Evolutionary conservation across 2,797 vertebrate genomes (phyloP).

Genomic region (Fistularia commersonii): DNA sequence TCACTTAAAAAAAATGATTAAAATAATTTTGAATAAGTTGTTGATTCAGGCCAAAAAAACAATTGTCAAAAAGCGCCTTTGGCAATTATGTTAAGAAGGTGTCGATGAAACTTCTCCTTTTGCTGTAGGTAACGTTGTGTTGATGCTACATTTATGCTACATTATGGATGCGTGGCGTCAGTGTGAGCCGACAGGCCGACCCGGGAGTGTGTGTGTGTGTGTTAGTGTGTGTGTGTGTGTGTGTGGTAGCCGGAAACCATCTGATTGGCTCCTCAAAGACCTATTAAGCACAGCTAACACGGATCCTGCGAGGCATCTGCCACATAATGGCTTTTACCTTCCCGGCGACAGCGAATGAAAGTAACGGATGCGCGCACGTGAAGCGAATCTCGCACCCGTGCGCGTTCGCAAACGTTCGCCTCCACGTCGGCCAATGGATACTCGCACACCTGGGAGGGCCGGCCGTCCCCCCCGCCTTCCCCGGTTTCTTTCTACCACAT

Average conservation of each 20-base stretch:
- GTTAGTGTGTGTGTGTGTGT: background rate
- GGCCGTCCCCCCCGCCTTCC: slow-evolving; percentile 33
- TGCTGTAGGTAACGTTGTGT: too few relatives aligned
- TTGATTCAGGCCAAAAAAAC: too few relatives aligned
- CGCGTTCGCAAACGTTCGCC: background rate
- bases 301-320: slow-evolving; percentile 39
- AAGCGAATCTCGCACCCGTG: background rate
- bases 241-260: slow-evolving; percentile 2
- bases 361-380: slow-evolving; percentile 18
- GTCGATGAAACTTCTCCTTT: too few relatives aligned
- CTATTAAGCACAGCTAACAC: slow-evolving; percentile 31
- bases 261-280: slow-evolving; percentile 50
- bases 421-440: slow-evolving; percentile 2
- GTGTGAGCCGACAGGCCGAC: background rate
- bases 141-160: too few relatives aligned
- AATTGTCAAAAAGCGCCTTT: too few relatives aligned
- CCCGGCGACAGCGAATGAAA: slow-evolving; percentile 25
- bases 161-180: background rate
- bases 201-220: background rate
- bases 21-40: too few relatives aligned
- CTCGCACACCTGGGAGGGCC: slow-evolving; percentile 29
- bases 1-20: too few relatives aligned
- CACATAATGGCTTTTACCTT: slow-evolving; percentile 43
- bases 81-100: too few relatives aligned
- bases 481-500: slow-evolving; percentile 45